Base-by-base conservation (phyloP, 2,113 vertebrate species). In the Caloenas nicobarica region DNA sequence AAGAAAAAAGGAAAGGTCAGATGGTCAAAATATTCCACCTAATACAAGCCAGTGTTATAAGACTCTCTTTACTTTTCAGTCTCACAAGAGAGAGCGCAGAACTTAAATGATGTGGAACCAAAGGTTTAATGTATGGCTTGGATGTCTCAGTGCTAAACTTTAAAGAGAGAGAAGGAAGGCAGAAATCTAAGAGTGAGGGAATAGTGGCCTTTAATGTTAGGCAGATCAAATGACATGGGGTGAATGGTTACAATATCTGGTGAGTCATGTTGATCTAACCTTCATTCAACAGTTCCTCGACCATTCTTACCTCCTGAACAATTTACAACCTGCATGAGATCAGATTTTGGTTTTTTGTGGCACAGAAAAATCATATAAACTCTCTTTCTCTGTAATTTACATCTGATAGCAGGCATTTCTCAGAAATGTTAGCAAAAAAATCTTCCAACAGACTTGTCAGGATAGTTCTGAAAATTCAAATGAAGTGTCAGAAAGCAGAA, bases 161-260 rank as follows among this genome's bases (percentile, higher is more conserved):
- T 89, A 81, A 93, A 93, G 77, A n/a, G n/a, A 84, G n/a, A 16
- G 48, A 91, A 93, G 66, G 44, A 81, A 61, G 54, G 62, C 40
- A 94, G 91, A 86, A 94, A 94, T 89, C 42, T 65, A 61, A 81
- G 81, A 84, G 58, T 34, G 51, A 88, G 62, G 61, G 86, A 93
- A 81, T 16, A 86, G 82, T 8, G 57, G 57, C 40, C 73, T 84
- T 89, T 93, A 84, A 94, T 82, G 73, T 82, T 76, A 80, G 4
- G 82, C 58, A 95, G 92, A 94, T 93, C 92, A 94, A 94, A 95
- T 94, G 86, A 81, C 91, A 85, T 5, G 26, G 90, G 88, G 65
- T 86, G 70, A 95, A 77, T 44, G 40, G 86, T 79, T 95, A 91
- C 66, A 90, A 88, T 94, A 93, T 81, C 93, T 96, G 88, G 92